phyloP scores from a whole-genome alignment of 2,113 vertebrate species.

The Neomonachus schauinslandi region DNA sequence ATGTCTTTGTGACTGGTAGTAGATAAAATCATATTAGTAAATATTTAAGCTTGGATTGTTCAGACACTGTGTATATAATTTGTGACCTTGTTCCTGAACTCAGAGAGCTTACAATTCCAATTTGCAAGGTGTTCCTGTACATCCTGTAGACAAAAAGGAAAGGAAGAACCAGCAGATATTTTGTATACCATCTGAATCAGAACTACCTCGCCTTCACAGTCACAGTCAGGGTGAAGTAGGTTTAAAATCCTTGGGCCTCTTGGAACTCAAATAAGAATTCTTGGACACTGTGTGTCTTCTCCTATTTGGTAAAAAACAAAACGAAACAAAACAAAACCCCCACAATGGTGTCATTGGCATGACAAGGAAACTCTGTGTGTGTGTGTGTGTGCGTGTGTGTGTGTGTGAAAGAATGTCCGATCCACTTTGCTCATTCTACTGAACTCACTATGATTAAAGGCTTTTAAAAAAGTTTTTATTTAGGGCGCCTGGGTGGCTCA shows the following conservation, averaged over 20 bases:
- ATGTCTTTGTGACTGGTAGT: not conserved
- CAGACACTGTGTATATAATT: constrained; percentile 42
- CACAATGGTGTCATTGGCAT: not conserved
- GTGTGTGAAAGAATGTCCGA: not conserved
- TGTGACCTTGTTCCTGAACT: constrained; percentile 54
- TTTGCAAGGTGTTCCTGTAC: not conserved
- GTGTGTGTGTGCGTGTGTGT: not conserved
- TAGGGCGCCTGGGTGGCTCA: not conserved
- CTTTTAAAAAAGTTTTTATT: not conserved
- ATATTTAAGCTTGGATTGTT: constrained; percentile 58
- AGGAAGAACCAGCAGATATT: not conserved
- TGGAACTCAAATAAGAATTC: constrained; percentile 27
- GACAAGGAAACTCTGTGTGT: not conserved
- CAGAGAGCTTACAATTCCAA: constrained; percentile 55
- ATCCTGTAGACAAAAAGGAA: not conserved
- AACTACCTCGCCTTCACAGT: not conserved
- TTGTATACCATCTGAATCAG: not conserved
- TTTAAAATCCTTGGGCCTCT: not conserved
- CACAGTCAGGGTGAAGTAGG: not conserved
- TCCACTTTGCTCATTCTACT: constrained; percentile 30
- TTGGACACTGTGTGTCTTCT: not conserved
- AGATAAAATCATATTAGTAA: constrained; percentile 58
- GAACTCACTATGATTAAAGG: constrained; percentile 20
- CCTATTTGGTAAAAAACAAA: constrained; percentile 41
- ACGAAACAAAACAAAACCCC: not conserved